Conservation (phyloP, 2,797 vertebrate genomes). For the Bothrops alternatus region DNA sequence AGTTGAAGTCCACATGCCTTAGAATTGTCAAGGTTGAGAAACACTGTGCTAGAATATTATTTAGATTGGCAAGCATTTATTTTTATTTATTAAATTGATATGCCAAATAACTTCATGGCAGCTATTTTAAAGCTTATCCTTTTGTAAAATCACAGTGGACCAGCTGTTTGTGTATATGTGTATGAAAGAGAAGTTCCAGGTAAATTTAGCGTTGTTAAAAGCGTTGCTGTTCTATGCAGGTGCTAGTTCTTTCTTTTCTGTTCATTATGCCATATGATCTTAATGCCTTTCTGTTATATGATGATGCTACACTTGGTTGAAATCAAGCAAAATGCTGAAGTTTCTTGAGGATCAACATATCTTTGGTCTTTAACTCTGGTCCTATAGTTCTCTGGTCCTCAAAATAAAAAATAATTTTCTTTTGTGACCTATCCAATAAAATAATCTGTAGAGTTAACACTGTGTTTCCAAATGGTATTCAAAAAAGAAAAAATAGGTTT, state of each 20-base stretch:
- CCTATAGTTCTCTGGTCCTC: background rate
- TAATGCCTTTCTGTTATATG: background rate
- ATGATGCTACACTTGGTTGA: background rate
- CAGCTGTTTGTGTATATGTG: background rate
- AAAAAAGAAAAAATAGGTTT: conserved; percentile 21
- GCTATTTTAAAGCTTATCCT: background rate
- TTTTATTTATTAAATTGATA: background rate
- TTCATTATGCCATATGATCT: background rate
- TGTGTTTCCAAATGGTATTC: conserved; percentile 38
- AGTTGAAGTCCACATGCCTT: too few relatives aligned
- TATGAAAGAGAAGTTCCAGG: background rate
- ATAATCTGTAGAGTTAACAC: conserved; percentile 20
- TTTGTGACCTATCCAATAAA: conserved; percentile 22
- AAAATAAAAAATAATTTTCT: conserved; percentile 38
- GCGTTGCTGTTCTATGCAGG: background rate
- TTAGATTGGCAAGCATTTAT: background rate
- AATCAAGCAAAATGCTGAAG: background rate
- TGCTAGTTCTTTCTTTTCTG: background rate
- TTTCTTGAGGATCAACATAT: background rate
- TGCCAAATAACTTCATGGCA: background rate
- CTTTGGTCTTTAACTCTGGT: background rate
- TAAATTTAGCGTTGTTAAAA: background rate
- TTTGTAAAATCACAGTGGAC: background rate
- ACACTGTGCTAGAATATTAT: background rate
- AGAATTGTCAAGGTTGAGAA: too few relatives aligned